These are phyloP conservation scores for Pemphigus obesinymphae DNA, from an alignment of 1,140 invertebrate genomes.

Conservation along the genomic window DNA sequence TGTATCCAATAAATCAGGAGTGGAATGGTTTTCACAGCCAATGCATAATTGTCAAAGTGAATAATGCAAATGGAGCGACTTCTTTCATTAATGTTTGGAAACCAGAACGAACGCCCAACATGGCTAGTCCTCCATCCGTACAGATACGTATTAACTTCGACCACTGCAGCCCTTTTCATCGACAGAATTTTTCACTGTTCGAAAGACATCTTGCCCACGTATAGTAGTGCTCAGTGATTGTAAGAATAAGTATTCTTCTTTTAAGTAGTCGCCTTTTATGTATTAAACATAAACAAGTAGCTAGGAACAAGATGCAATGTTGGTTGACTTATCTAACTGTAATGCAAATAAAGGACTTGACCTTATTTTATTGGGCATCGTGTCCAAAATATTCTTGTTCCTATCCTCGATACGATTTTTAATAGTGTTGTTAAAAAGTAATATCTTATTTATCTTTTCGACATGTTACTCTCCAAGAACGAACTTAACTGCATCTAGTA, in stretches of 20 bases:
- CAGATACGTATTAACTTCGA: conserved; percentile 18
- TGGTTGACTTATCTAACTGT: not conserved
- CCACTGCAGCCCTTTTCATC: conserved; percentile 1
- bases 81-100: conserved; percentile 32
- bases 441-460: conserved; percentile 21
- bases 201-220: conserved; percentile 11
- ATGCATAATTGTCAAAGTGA: not conserved
- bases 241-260: conserved; percentile 37
- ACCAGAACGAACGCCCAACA: conserved; percentile 24
- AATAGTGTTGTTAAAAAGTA: conserved; percentile 22
- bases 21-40: not conserved
- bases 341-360: not conserved
- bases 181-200: not conserved
- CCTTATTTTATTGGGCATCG: not conserved
- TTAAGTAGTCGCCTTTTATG: not conserved
- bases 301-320: not conserved
- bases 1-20: conserved; percentile 16
- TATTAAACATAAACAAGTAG: not conserved
- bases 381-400: not conserved
- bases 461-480: not conserved
- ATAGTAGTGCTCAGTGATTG: conserved; percentile 25
- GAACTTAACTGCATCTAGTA: not conserved
- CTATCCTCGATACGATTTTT: conserved; percentile 40
- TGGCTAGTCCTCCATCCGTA: conserved; percentile 25
- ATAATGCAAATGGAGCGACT: conserved; percentile 8